These are phyloP conservation scores for Helicolenus hilgendorfi DNA, from an alignment of 2,797 vertebrate species.

Conservation along the genomic window DNA sequence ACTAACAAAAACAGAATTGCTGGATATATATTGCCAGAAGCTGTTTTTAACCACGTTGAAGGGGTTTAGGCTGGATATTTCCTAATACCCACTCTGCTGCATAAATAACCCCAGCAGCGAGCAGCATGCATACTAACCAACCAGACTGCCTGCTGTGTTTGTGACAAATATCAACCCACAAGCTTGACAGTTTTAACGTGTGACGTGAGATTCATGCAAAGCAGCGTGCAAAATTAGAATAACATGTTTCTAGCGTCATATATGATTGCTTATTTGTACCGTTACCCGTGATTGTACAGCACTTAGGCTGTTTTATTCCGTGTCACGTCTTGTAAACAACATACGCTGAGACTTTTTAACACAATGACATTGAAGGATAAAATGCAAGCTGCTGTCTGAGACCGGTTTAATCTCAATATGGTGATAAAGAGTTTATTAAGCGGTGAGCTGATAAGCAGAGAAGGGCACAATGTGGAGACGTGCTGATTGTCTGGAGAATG, in stretches of 20 bases:
- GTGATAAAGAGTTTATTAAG: constrained; percentile 29
- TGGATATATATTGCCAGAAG: neutral
- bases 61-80: neutral
- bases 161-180: neutral
- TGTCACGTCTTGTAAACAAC: neutral
- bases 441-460: constrained; percentile 33
- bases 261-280: neutral
- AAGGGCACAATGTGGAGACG: constrained; percentile 7
- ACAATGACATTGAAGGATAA: neutral
- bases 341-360: neutral
- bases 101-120: constrained; percentile 23
- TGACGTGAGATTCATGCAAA: neutral
- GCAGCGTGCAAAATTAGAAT: neutral
- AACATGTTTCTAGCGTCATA: neutral
- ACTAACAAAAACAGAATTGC: neutral
- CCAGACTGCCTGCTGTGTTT: neutral
- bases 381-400: constrained; percentile 4
- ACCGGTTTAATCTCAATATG: constrained; percentile 3
- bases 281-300: neutral
- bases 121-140: neutral
- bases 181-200: neutral
- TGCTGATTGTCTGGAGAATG: constrained; percentile 13
- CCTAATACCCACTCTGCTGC: constrained; percentile 4
- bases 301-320: neutral
- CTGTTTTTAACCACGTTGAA: neutral